Base-by-base conservation (phyloP, 2,113 vertebrate species). In the Caretta caretta region DNA sequence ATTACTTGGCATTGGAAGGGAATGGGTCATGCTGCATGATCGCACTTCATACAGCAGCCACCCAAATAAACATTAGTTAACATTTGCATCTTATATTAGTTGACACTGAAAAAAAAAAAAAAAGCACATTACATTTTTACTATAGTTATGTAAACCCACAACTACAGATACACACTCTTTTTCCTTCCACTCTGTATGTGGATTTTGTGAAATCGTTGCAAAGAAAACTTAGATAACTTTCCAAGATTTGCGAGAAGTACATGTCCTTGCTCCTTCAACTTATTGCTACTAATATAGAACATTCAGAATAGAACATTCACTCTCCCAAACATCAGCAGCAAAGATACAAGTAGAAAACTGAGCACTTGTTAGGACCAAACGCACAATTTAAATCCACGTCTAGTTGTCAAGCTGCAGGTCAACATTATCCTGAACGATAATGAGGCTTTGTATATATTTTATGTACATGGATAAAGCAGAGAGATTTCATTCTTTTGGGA, bases 351-450 rank as follows among this genome's bases (percentile, higher is more conserved):
- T 49, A 14, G 0, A 19, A 0, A 22, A 62, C 1, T 75, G 84
- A 90, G 51, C 88, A 90, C 88, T 12, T 87, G 87, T 46, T n/a
- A 86, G 51, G 80, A 86, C 10, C 42, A 85, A 78, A 69, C 81
- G 49, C 31, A 65, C 81, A 27, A 50, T 78, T 94, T 2, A 85
- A 87, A 38, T 83, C 90, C 72, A 72, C 19, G 20, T 22, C 69
- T 72, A 72, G 13, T 83, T 65, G 93, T 84, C 93, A 94, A 92
- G 90, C 93, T 88, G 89, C 85, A 50, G 42, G 92, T n/a, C 35
- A 35, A 83, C 53, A 53, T 53, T 53, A 53, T 19, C 53, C 92
- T 83, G 88, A 88, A 90, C 1, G 3, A 94, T 29, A 75, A 31
- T 83, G 83, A 93, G 92, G 62, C 49, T 29, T 38, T 50, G 72